These are phyloP conservation scores for Allobates femoralis DNA, from an alignment of 2,797 vertebrate genomes.

Conservation along the genomic window DNA sequence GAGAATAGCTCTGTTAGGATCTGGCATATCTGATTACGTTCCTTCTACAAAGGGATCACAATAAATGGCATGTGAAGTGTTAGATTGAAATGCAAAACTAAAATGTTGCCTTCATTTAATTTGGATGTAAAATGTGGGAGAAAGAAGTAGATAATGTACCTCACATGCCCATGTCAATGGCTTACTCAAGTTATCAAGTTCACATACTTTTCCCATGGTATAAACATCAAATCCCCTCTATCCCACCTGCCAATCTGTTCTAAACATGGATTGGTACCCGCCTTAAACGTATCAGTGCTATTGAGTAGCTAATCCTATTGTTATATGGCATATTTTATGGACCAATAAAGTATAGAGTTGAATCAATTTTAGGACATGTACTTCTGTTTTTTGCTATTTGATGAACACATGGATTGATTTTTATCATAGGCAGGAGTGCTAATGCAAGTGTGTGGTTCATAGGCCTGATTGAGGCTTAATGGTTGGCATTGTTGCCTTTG, in stretches of 20 bases:
- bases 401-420: no score
- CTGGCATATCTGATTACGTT: slow-evolving; percentile 41
- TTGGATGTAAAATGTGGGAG: background rate
- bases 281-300: background rate
- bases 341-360: no score
- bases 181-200: background rate
- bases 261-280: background rate
- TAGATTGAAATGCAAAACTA: background rate
- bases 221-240: background rate
- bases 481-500: background rate
- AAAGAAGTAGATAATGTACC: background rate
- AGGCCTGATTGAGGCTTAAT: background rate
- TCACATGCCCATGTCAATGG: background rate
- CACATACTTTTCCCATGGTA: background rate
- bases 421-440: no score
- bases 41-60: slow-evolving; percentile 30
- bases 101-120: slow-evolving; percentile 1
- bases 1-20: slow-evolving; percentile 38
- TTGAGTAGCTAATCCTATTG: no score
- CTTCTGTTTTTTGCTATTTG: no score
- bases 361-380: no score
- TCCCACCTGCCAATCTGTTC: no score
- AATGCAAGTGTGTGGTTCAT: background rate
- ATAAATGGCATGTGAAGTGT: slow-evolving; percentile 3
- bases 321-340: no score